These are phyloP conservation scores for Cephalopachus bancanus DNA, from an alignment of 2,797 vertebrate genomes.

Conservation along the genomic window DNA sequence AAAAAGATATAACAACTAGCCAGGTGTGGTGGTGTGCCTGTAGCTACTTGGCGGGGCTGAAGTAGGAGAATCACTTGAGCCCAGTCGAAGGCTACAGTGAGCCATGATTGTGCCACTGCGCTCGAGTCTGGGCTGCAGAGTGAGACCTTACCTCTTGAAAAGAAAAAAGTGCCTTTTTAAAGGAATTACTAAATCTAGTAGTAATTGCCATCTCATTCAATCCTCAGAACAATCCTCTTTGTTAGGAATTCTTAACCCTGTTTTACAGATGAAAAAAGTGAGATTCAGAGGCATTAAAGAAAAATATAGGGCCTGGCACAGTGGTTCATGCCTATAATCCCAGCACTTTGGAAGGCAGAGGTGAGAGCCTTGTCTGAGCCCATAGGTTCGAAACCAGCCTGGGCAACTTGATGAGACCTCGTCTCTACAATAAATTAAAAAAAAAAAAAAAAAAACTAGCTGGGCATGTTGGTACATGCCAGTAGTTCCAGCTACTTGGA, in stretches of 20 bases:
- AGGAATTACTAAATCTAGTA: neutral
- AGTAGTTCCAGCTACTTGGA: too few species aligned
- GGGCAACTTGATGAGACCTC: too few species aligned
- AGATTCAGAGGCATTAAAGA: slow-evolving; percentile 59
- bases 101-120: neutral
- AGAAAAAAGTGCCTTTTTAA: slow-evolving; percentile 44
- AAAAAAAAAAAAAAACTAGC: too few species aligned
- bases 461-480: too few species aligned
- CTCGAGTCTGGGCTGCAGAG: neutral
- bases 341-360: too few species aligned
- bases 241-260: neutral
- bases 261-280: slow-evolving; percentile 44
- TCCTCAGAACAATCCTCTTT: neutral
- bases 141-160: neutral
- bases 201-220: neutral
- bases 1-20: neutral
- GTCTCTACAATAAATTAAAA: too few species aligned
- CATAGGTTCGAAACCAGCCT: too few species aligned
- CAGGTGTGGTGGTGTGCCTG: neutral
- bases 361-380: too few species aligned
- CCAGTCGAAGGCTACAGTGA: neutral
- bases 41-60: neutral
- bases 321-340: too few species aligned
- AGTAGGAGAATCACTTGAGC: neutral
- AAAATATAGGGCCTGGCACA: neutral